Conservation (phyloP, 2,888 invertebrate genomes). For the Sphaerophoria taeniata region DNA sequence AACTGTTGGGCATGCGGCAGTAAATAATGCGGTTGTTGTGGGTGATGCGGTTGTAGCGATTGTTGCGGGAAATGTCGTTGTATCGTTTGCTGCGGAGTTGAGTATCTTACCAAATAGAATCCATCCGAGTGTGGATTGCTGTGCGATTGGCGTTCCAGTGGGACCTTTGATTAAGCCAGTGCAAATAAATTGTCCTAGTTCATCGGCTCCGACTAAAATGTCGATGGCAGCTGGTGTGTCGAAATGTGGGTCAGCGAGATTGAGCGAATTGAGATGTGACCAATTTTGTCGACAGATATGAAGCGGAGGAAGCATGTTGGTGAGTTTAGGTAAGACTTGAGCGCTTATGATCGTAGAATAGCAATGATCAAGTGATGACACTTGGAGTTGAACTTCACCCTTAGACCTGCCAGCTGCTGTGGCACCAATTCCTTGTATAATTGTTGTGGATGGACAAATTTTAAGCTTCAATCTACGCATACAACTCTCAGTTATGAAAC, state of each 20-base stretch:
- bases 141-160: constrained; percentile 37
- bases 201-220: too few species aligned
- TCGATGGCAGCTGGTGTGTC: too few species aligned
- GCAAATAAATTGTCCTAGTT: too few species aligned
- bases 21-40: neutral
- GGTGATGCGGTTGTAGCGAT: neutral
- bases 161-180: constrained; percentile 38
- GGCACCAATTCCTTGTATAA: constrained; percentile 51
- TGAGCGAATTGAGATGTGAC: too few species aligned
- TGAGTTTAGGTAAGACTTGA: constrained; percentile 44
- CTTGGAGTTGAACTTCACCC: constrained; percentile 8
- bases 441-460: constrained; percentile 24
- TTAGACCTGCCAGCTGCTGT: constrained; percentile 33
- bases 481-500: constrained; percentile 47
- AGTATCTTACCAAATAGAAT: constrained; percentile 20
- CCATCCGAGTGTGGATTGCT: constrained; percentile 13
- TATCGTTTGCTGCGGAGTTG: too few species aligned
- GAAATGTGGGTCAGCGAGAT: too few species aligned
- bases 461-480: constrained; percentile 43
- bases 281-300: too few species aligned
- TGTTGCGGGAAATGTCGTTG: neutral
- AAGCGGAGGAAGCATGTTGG: too few species aligned
- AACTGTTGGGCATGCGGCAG: neutral
- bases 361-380: constrained; percentile 27
- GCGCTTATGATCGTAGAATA: constrained; percentile 15